Evolutionary conservation across 2,888 invertebrate genomes (phyloP), one percentile per base, ranked within the genome.

Genomic region (Chloroclystis v-ata): DNA sequence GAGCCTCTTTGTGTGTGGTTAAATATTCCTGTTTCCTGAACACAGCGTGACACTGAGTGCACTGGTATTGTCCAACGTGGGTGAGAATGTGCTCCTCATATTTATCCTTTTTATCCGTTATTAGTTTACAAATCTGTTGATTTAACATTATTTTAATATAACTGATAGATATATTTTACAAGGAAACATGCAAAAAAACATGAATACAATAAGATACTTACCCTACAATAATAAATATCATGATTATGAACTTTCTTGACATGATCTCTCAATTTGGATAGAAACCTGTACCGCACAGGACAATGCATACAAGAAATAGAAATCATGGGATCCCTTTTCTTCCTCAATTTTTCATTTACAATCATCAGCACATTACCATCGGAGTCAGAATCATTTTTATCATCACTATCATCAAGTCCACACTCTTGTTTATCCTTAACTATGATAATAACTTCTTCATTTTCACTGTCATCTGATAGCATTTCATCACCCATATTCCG

Each of bases 181-280:
- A n/a, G n/a, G n/a, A n/a, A n/a, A n/a, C n/a, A n/a, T n/a, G n/a
- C n/a, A 12, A 12, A 10, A 13, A 14, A 2, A 32, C 11, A 20
- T 14, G 11, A 29, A 24, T 9, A 30, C 20, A 14, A 20, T 20
- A n/a, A n/a, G n/a, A n/a, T 11, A 47, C 63, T 45, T 52, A 86
- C 86, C 75, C 80, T 78, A 62, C 86, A 87, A 42, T 78, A 63
- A 59, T 69, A 80, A 3, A 85, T 57, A 47, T 69, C 65, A 35
- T 77, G 57, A 40, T 72, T 60, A 65, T 87, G 86, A n/a, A 69
- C 72, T 2, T 28, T 41, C 60, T 74, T 78, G 79, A 82, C 81
- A 47, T 87, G 86, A 5, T 74, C 69, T 28, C 76, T 80, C 25
- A 86, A 54, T 59, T 81, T 84, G 0, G 80, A 65, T 12, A 77